Evolutionary conservation across 2,888 invertebrate genomes (phyloP), one percentile per base, ranked within the genome.

Genomic region (Caprella mutica): DNA sequence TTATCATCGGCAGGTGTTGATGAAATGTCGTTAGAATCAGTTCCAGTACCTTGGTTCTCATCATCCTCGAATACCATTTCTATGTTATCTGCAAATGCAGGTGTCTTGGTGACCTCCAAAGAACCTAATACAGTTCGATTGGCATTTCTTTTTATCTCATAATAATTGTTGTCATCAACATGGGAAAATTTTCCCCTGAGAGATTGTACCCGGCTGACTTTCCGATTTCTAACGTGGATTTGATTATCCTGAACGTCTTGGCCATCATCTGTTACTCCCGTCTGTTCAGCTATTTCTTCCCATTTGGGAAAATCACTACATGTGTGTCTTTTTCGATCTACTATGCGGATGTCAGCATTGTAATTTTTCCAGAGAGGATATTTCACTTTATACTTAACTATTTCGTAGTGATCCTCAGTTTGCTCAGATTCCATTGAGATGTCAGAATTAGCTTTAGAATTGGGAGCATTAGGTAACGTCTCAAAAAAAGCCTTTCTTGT

Each of bases 401-500:
- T 21, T n/a, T 48, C 48, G 12, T 21, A 21, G 17, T 48, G 29
- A 29, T 48, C 48, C 17, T 4, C n/a, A 19, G 30, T 29, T 21
- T 29, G 29, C 30, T 21, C 9, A 29, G 27, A 6, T 6, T 12
- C 21, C 48, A 24, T 30, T 21, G 17, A 30, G 6, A 17, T 5
- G 3, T 3, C 12, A 3, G 17, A 26, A 29, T n/a, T 19, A 2
- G 30, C 1, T 48, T 48, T 21, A 12, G 14, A 14, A 17, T 21
- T 12, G 9, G 14, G 5, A n/a, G n/a, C n/a, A n/a, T n/a, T n/a
- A 12, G 48, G 27, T 48, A 17, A 14, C 17, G 35, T 29, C 24
- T 55, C 43, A 4, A 55, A 55, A 29, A 46, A 55, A 24, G 21
- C 30, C 5, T 35, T 55, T 33, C 38, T 44, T 30, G 46, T 30